Conservation (phyloP, 64 coral and sea anemone genomes). For the Pocillopora damicornis region DNA sequence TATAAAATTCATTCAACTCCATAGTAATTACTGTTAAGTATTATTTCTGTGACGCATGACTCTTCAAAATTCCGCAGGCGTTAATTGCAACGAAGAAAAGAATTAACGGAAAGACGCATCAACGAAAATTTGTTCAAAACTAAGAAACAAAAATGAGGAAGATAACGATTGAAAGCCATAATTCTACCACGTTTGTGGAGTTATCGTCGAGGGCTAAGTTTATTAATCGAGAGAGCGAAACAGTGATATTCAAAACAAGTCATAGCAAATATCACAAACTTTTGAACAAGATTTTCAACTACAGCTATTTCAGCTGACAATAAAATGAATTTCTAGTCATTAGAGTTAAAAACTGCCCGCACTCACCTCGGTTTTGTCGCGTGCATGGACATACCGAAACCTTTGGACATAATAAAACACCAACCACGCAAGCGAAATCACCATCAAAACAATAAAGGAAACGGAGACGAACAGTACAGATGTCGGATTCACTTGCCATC, state of each 20-base stretch:
- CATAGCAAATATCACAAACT: not conserved
- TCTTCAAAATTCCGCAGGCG: not conserved
- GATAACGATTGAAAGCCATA: not conserved
- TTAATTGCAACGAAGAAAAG: not conserved
- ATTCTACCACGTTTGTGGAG: not conserved
- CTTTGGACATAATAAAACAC: conserved; percentile 98
- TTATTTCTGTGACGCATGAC: not conserved
- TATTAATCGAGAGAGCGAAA: not conserved
- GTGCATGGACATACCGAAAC: conserved; percentile 93
- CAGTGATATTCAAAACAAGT: not conserved
- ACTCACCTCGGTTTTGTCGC: conserved; percentile 97
- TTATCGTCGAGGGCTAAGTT: not conserved
- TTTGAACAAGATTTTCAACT: not conserved
- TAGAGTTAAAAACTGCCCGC: not conserved
- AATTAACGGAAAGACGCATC: not conserved
- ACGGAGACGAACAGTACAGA: conserved; percentile 99
- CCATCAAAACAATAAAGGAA: conserved; percentile 97
- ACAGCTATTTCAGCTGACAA: not conserved
- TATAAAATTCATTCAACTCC: not conserved
- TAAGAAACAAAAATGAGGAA: not conserved
- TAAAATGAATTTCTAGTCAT: not conserved
- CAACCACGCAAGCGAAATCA: conserved; percentile 96
- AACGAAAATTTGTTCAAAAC: not conserved
- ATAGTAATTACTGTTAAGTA: not conserved
- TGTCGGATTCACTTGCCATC: conserved; percentile 76